Evolutionary conservation across 2,113 vertebrate species (phyloP).

Genomic region (Osmerus mordax): DNA sequence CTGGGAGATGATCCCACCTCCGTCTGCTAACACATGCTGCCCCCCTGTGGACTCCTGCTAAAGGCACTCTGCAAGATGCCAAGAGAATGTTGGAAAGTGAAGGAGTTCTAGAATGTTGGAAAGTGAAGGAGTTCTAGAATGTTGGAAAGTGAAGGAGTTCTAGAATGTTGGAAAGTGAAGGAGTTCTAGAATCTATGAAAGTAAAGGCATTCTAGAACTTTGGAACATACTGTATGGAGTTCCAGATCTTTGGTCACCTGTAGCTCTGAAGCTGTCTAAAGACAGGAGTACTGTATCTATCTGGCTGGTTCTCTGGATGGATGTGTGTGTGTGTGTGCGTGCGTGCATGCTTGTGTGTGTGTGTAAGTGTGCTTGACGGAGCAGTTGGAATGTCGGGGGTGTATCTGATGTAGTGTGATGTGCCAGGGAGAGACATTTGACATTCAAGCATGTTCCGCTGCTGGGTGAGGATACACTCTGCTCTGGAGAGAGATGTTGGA

Average conservation of each 20-base stretch:
- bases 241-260: no score
- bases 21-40: not conserved
- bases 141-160: conserved; percentile 5
- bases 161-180: not conserved
- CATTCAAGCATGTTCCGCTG: conserved; percentile 36
- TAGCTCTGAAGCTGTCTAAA: no score
- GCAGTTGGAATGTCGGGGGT: conserved; percentile 25
- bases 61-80: not conserved
- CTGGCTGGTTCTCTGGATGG: not conserved
- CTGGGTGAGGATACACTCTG: not conserved
- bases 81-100: conserved; percentile 1
- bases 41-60: conserved; percentile 13
- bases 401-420: conserved; percentile 5
- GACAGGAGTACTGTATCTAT: no score
- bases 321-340: not conserved
- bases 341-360: not conserved
- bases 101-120: conserved; percentile 1
- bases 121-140: conserved; percentile 4
- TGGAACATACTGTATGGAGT: not conserved
- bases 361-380: conserved; percentile 24
- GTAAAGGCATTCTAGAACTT: not conserved
- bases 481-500: not conserved
- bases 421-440: conserved; percentile 10
- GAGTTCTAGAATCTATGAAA: not conserved
- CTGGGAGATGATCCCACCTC: not conserved